Evolutionary conservation across 1,140 invertebrate genomes (phyloP), one percentile per base, ranked within the genome.

Genomic region (Leptinotarsa undecemlineata): DNA sequence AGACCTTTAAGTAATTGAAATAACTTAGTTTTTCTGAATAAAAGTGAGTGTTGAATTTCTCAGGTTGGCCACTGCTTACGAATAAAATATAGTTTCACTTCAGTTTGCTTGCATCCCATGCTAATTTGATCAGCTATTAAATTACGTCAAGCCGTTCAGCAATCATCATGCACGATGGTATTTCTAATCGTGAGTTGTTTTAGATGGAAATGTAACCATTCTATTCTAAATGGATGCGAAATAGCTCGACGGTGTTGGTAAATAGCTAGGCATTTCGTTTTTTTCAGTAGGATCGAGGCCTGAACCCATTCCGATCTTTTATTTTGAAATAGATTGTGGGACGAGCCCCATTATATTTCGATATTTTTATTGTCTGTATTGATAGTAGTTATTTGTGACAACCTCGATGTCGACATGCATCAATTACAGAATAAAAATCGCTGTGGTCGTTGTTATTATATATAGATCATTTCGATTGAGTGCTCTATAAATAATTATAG

Each of bases 171-270:
- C 71, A 42, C 71, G 75, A 68, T 76, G 75, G 71, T 76, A 76
- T 76, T 72, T 76, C 60, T 42, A 73, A 67, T 76, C 75, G 75
- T 76, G 75, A 76, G 68, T 21, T n/a, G 23, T 33, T 67, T 26
- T 26, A 21, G 20, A 64, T 23, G 20, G 63, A 21, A 64, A 64
- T 64, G 51, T n/a, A 57, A 21, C 64, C 64, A 26, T 67, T 67
- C 64, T 67, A 67, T 23, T 67, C 64, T 17, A 67, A 17, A 67
- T 23, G 17, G 23, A 67, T 67, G 64, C 51, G 51, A 57, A 57
- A 57, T 57, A 57, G 15, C 51, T 57, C 17, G 64, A 17, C 42
- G n/a, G 64, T 26, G 64, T 67, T 67, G 64, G 64, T 67, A 67
- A 23, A 67, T 67, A 67, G 42, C 64, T 42, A 57, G 14, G 51